Evolutionary conservation across 2,113 vertebrate genomes (phyloP), one percentile per base, ranked within the genome.

Genomic region (Dolichotis patagonum): DNA sequence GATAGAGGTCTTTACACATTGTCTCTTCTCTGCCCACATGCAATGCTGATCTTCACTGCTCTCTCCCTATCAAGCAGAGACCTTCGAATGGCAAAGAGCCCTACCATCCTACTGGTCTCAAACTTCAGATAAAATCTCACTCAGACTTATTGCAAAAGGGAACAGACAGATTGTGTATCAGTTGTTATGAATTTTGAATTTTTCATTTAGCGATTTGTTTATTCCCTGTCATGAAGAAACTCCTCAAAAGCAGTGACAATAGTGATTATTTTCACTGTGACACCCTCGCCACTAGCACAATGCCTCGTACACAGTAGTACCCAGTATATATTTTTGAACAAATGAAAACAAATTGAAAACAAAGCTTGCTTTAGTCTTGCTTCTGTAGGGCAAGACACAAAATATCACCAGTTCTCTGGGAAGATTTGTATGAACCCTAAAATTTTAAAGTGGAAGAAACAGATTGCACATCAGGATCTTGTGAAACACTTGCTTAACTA

Each of bases 401-500:
- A 65, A 32, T 88, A 58, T 56, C 14, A 67, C 77, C 22, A 35
- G 1, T 88, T 95, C 54, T 93, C 32, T 88, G 41, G 35, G 71
- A n/a, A 80, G 11, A 80, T 88, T 69, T 95, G 10, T 83, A 83
- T 69, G 43, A 49, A 32, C 14, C 43, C 38, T 85, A 94, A 94
- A 94, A 69, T 89, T 96, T 86, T 69, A 52, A 63, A 88, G 60
- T 41, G 22, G 32, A 95, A 90, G 56, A 84, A 93, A 49, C 38
- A 52, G 86, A 81, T 80, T 78, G 16, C 24, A 35, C 24, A 32
- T 58, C 38, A 73, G 73, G 60, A 58, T 1, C 1, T 43, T 91
- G 52, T 56, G 3, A 3, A 35, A 19, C 26, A 56, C 11, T 62
- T 69, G 46, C n/a, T 92, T 95, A 10, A 58, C 43, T 35, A n/a